These are phyloP conservation scores for Microdon myrmicae DNA, from an alignment of 2,888 invertebrate species.

Conservation along the genomic window DNA sequence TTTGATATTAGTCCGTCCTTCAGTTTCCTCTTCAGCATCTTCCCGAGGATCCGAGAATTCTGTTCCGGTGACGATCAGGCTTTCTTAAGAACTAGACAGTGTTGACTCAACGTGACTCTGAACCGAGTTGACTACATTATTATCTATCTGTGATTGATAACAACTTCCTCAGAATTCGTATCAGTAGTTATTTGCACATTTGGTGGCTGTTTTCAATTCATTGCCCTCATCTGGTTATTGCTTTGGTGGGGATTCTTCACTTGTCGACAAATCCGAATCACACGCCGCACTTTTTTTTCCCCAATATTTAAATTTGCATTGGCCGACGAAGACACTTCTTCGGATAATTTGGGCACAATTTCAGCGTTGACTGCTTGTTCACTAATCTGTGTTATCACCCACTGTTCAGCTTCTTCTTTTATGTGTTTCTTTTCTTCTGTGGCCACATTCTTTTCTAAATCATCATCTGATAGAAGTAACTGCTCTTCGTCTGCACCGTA, in stretches of 20 bases:
- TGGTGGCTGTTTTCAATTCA: not conserved
- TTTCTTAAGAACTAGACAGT: slow-evolving; percentile 60
- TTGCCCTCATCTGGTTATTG: not conserved
- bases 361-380: slow-evolving; percentile 27
- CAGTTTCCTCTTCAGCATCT: slow-evolving; percentile 63
- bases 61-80: slow-evolving; percentile 51
- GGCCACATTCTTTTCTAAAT: slow-evolving; percentile 64
- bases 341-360: too few species aligned
- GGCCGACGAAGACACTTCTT: too few species aligned
- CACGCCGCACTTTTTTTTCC: not conserved
- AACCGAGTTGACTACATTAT: not conserved
- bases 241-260: slow-evolving; percentile 29
- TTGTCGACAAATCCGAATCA: slow-evolving; percentile 53
- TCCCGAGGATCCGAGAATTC: slow-evolving; percentile 58
- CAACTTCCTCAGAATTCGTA: slow-evolving; percentile 4
- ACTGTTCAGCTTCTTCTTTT: slow-evolving; percentile 64
- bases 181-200: not conserved
- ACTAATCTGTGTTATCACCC: slow-evolving; percentile 61
- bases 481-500: slow-evolving; percentile 65
- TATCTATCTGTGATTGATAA: slow-evolving; percentile 10
- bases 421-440: slow-evolving; percentile 61
- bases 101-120: slow-evolving; percentile 5
- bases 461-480: slow-evolving; percentile 64
- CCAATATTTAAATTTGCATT: not conserved
- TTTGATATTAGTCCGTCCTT: slow-evolving; percentile 63